phyloP scores from a whole-genome alignment of 2,113 vertebrate species.

The Ciconia boyciana region DNA sequence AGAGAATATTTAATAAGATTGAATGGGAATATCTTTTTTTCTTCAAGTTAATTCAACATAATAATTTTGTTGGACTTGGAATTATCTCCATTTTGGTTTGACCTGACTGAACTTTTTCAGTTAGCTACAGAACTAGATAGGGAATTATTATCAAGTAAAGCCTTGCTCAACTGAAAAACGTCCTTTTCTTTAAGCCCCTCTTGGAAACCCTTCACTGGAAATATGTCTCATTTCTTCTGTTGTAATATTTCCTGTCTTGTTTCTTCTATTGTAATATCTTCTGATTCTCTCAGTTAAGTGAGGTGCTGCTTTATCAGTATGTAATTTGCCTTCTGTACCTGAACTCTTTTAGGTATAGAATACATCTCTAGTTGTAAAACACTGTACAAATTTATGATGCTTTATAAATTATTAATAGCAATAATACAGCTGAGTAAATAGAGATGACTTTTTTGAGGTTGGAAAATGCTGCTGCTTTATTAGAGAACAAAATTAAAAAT shows the following conservation, averaged over 20 bases:
- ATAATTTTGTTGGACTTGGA: not conserved
- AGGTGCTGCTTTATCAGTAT: not conserved
- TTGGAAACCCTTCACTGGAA: not conserved
- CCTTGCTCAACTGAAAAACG: not conserved
- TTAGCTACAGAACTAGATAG: not conserved
- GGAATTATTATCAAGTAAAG: not conserved
- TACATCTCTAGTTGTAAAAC: not conserved
- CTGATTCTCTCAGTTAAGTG: not conserved
- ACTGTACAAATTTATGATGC: not conserved
- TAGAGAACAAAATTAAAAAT: conserved; percentile 58
- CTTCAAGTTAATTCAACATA: not conserved
- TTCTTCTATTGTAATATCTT: not conserved
- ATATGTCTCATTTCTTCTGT: not conserved
- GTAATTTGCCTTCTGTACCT: not conserved
- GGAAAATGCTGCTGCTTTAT: conserved; percentile 32
- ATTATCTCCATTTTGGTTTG: not conserved
- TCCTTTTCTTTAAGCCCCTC: not conserved
- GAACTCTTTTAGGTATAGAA: not conserved
- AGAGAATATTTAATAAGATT: not conserved
- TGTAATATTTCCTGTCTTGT: not conserved
- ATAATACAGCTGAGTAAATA: conserved; percentile 54
- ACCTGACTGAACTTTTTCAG: not conserved
- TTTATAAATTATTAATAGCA: conserved; percentile 47
- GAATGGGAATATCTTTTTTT: not conserved
- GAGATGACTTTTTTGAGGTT: conserved; percentile 29